Evolutionary conservation across 2,113 vertebrate genomes (phyloP).

Genomic region (Mesoclemmys tuberculata): DNA sequence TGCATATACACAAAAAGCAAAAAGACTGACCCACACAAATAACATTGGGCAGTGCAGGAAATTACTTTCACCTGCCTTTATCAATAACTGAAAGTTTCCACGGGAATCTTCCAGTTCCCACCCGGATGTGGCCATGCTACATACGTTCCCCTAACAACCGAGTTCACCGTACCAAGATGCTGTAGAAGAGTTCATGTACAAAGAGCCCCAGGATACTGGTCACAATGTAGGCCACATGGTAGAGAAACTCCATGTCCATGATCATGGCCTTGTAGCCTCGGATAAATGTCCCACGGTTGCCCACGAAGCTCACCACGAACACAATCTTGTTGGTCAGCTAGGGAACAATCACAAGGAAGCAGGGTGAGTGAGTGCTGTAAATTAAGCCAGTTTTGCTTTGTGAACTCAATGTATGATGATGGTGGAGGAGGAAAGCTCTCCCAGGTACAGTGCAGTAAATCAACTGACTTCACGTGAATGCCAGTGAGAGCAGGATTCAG

Average conservation of each 20-base stretch:
- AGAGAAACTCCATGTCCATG: slow-evolving; percentile 97
- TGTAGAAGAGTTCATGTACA: slow-evolving; percentile 97
- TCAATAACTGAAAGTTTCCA: slow-evolving; percentile 2
- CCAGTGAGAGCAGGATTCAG: not conserved
- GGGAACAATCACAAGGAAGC: slow-evolving; percentile 19
- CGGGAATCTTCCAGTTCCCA: not conserved
- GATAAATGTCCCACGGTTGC: slow-evolving; percentile 97
- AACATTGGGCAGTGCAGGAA: not conserved
- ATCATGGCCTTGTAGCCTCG: slow-evolving; percentile 97
- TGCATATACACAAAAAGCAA: slow-evolving; percentile 14
- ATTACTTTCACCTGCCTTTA: slow-evolving; percentile 8
- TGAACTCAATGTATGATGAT: accelerated
- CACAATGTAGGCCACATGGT: slow-evolving; percentile 94
- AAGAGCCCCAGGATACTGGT: slow-evolving; percentile 95
- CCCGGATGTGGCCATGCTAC: not conserved
- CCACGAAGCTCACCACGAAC: slow-evolving; percentile 97
- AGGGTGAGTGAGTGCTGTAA: not conserved
- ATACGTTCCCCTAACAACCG: accelerated
- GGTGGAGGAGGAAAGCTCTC: accelerated
- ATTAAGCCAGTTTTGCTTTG: not conserved
- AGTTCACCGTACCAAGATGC: slow-evolving; percentile 86
- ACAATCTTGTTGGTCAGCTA: slow-evolving; percentile 97
- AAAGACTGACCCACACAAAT: not conserved
- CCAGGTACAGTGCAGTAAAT: not conserved
- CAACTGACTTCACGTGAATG: not conserved